These are phyloP conservation scores for Phataginus tetradactyla DNA, from an alignment of 2,797 vertebrate genomes.

Conservation along the genomic window DNA sequence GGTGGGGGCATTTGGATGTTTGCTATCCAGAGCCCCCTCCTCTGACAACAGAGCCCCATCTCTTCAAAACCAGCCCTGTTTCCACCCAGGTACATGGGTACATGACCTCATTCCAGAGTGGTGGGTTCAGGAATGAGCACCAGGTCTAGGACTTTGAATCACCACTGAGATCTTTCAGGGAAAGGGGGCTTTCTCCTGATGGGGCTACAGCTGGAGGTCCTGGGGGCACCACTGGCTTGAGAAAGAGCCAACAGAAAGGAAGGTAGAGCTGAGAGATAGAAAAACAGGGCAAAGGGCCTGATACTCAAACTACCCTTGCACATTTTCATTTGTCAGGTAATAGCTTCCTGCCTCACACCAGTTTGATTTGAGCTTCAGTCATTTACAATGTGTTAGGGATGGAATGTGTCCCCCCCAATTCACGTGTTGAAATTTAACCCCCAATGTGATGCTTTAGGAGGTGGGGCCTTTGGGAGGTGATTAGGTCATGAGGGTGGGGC, in stretches of 20 bases:
- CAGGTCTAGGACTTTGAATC: neutral
- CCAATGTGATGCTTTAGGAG: neutral
- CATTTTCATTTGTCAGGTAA: too few relatives aligned
- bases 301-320: neutral
- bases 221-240: neutral
- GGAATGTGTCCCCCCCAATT: neutral
- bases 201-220: neutral
- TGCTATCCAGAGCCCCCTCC: neutral
- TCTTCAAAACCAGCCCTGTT: neutral
- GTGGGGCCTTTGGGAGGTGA: neutral
- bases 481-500: neutral
- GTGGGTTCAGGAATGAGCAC: neutral
- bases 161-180: neutral
- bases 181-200: neutral
- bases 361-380: neutral
- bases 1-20: neutral
- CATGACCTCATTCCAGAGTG: neutral
- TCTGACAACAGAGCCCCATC: neutral
- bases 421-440: neutral
- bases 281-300: neutral
- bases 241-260: neutral
- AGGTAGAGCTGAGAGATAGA: constrained; percentile 2
- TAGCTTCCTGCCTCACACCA: neutral
- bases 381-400: neutral
- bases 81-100: neutral